Conservation (phyloP, 1,140 invertebrate species). For the Drosophila chauvacae region DNA sequence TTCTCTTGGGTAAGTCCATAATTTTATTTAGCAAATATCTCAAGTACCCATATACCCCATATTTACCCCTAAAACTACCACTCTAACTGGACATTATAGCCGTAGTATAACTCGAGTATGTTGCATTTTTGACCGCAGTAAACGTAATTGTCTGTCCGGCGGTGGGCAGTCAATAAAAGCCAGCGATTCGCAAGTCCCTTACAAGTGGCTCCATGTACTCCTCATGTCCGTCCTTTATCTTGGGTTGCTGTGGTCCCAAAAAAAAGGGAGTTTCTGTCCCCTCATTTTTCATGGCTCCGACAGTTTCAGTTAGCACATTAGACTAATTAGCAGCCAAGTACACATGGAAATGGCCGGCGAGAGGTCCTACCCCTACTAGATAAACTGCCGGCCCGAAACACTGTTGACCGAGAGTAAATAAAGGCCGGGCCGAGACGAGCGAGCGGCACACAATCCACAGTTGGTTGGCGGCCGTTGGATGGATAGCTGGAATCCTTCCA, state of each 20-base stretch:
- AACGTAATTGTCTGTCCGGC: conserved; percentile 75
- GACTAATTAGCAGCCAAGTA: conserved; percentile 68
- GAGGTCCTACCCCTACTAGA: conserved; percentile 36
- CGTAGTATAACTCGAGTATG: conserved; percentile 47
- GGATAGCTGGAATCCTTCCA: conserved; percentile 42
- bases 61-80: background rate
- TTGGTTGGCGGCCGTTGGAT: conserved; percentile 61
- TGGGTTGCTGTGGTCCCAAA: conserved; percentile 8
- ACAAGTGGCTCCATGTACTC: conserved; percentile 53
- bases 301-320: conserved; percentile 58
- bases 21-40: conserved; percentile 2
- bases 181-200: conserved; percentile 56
- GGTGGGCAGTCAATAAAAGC: conserved; percentile 75
- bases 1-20: background rate
- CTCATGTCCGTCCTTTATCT: conserved; percentile 52
- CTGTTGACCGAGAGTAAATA: conserved; percentile 70
- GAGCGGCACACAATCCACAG: conserved; percentile 65
- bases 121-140: conserved; percentile 77
- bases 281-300: conserved; percentile 6
- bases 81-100: conserved; percentile 25
- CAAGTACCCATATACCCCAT: background rate
- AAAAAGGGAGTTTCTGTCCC: background rate
- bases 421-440: conserved; percentile 22
- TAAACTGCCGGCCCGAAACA: conserved; percentile 25
- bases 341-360: conserved; percentile 39